Conservation (phyloP, 2,797 vertebrate genomes). For the Otolemur crassicaudatus region DNA sequence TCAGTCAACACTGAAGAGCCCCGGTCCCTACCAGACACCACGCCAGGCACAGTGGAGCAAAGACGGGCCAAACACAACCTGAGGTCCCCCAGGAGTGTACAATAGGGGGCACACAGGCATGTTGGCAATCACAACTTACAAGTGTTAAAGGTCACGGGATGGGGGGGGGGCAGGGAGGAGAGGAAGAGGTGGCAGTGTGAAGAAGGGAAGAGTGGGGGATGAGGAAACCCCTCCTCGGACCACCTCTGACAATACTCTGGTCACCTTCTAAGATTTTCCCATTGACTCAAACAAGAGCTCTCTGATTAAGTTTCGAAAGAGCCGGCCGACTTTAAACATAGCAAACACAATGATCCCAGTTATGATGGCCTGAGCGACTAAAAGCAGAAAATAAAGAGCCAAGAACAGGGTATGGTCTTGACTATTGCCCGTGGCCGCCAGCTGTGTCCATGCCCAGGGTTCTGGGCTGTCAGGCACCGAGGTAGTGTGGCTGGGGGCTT, state of each 20-base stretch:
- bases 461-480: rapidly evolving
- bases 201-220: too few relatives aligned
- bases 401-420: background rate
- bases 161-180: too few relatives aligned
- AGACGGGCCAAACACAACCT: background rate
- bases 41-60: too few relatives aligned
- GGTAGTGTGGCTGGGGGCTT: rapidly evolving
- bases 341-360: slow-evolving; percentile 77
- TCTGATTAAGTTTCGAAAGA: slow-evolving; percentile 74
- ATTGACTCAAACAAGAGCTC: background rate
- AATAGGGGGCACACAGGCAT: rapidly evolving
- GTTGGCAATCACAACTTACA: background rate
- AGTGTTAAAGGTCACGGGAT: background rate
- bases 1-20: background rate
- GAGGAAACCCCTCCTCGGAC: background rate
- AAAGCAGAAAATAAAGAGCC: slow-evolving; percentile 78
- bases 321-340: slow-evolving; percentile 77
- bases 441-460: background rate
- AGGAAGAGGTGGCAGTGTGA: too few relatives aligned
- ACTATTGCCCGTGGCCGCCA: background rate
- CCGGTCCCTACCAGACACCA: too few relatives aligned
- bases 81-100: too few relatives aligned
- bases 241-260: background rate
- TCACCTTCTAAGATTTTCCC: background rate
- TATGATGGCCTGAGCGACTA: slow-evolving; percentile 75